These are phyloP conservation scores for Antrozous pallidus DNA, from an alignment of 2,797 vertebrate genomes.

Conservation along the genomic window DNA sequence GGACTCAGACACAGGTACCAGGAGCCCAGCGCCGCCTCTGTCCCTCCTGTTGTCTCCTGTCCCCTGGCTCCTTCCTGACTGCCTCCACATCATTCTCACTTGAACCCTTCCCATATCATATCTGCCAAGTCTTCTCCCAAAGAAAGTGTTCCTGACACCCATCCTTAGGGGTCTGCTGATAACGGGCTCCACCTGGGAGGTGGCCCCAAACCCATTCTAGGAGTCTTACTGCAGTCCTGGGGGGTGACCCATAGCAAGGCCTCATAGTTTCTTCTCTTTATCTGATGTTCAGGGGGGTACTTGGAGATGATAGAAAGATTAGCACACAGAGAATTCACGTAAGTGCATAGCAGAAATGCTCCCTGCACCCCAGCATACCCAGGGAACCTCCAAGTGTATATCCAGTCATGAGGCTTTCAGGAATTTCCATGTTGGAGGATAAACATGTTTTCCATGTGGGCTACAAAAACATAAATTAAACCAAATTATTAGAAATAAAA, in stretches of 20 bases:
- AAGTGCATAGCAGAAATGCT: not conserved
- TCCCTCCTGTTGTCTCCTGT: not conserved
- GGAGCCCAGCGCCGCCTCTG: not conserved
- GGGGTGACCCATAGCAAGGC: not conserved
- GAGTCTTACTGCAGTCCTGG: not conserved
- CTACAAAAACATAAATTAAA: not conserved
- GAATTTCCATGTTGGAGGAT: not conserved
- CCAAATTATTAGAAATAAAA: not conserved
- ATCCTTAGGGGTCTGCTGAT: not conserved
- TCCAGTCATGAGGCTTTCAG: not conserved
- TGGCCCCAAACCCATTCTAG: not conserved
- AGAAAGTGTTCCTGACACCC: not conserved
- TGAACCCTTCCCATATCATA: not conserved
- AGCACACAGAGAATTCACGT: not conserved
- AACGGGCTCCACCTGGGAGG: not conserved
- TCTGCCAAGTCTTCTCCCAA: not conserved
- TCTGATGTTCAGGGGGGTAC: not conserved
- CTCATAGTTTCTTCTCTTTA: not conserved
- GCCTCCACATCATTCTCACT: not conserved
- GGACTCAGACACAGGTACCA: slow-evolving; percentile 97
- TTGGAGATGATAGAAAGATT: not conserved
- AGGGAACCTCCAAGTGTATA: not conserved
- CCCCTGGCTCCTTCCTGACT: not conserved
- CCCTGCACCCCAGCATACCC: not conserved
- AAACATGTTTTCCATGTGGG: not conserved